Conservation (phyloP, 2,113 vertebrate species). For the Megaptera novaeangliae region DNA sequence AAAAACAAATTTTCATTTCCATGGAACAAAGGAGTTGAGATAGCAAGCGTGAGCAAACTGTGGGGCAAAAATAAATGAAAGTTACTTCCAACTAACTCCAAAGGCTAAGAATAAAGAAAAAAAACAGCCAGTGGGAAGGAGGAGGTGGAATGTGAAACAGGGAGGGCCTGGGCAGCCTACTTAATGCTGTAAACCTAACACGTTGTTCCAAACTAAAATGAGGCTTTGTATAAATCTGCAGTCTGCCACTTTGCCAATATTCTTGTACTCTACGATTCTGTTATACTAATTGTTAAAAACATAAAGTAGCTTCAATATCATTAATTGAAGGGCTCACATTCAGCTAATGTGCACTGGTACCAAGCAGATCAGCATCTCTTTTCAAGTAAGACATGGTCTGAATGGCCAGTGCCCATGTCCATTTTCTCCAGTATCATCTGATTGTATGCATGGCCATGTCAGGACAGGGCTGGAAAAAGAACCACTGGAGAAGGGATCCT, state of each 20-base stretch:
- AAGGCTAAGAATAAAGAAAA: background rate
- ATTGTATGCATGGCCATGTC: too few relatives aligned
- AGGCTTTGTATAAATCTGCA: background rate
- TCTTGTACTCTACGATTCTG: background rate
- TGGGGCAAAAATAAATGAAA: background rate
- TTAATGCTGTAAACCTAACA: background rate
- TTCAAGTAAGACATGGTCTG: background rate
- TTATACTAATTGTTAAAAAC: background rate
- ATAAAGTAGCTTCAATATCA: background rate
- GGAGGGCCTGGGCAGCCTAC: background rate
- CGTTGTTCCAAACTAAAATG: background rate
- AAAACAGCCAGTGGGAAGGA: background rate
- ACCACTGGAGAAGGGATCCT: background rate
- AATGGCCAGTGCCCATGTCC: accelerated
- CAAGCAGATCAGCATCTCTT: background rate
- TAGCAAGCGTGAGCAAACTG: background rate
- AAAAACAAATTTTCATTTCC: background rate
- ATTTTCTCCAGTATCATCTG: background rate
- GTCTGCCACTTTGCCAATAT: background rate
- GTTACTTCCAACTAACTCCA: background rate
- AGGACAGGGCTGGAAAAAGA: background rate
- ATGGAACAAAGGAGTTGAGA: background rate
- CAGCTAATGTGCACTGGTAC: background rate
- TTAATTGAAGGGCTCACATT: background rate
- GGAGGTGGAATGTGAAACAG: background rate